These are phyloP conservation scores for Cataglyphis cursor DNA, from an alignment of 2,888 invertebrate genomes.

Conservation along the genomic window DNA sequence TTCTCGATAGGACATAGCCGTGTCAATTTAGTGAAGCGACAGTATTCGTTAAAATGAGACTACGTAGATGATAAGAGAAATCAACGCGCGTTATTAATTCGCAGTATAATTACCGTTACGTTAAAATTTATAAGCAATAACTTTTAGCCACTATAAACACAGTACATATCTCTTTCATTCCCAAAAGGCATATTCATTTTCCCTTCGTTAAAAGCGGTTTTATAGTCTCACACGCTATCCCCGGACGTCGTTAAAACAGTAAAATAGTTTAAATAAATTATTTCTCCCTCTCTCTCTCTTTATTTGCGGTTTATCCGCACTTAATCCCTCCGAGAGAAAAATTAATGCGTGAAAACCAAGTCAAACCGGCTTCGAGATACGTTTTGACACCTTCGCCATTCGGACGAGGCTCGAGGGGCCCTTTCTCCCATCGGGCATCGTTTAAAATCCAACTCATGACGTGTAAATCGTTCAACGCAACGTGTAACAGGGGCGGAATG, in stretches of 20 bases:
- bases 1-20: background rate
- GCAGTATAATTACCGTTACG: background rate
- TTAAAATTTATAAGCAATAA: background rate
- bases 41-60: background rate
- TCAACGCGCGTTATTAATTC: background rate
- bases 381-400: constrained; percentile 25
- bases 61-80: background rate
- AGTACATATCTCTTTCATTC: background rate
- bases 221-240: background rate
- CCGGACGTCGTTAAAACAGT: background rate
- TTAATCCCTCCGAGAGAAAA: constrained; percentile 22
- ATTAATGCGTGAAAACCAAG: constrained; percentile 13
- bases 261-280: constrained; percentile 24
- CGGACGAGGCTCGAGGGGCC: constrained; percentile 1
- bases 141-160: background rate
- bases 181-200: background rate
- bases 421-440: constrained; percentile 11
- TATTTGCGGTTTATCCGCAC: constrained; percentile 3
- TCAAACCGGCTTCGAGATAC: background rate
- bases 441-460: constrained; percentile 3
- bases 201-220: background rate
- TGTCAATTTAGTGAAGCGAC: background rate
- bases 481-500: constrained; percentile 12
- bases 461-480: constrained; percentile 32
- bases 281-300: background rate